phyloP scores from a whole-genome alignment of 2,888 invertebrate genomes.

The Melanchra persicariae region DNA sequence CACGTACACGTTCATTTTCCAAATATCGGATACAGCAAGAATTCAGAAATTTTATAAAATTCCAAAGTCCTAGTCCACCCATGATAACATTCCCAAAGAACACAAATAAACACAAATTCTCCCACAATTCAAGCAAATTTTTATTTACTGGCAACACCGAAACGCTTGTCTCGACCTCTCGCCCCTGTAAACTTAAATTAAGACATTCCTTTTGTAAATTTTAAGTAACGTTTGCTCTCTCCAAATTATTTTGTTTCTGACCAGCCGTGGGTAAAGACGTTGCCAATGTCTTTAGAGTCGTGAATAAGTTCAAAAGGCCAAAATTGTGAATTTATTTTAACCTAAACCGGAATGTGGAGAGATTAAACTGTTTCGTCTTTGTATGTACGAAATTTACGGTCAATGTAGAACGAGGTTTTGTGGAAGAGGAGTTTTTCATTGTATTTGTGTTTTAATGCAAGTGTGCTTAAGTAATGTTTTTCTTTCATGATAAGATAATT shows the following conservation, averaged over 20 bases:
- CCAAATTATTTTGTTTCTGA: constrained; percentile 60
- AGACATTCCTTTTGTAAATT: constrained; percentile 66
- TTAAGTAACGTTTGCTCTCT: constrained; percentile 53
- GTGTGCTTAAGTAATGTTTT: not conserved
- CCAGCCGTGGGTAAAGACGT: constrained; percentile 51
- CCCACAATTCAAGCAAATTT: constrained; percentile 24
- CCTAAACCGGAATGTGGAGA: constrained; percentile 42
- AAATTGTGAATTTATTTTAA: constrained; percentile 56
- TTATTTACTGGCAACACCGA: constrained; percentile 45
- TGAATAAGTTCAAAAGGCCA: constrained; percentile 48
- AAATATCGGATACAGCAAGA: no score
- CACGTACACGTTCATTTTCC: no score
- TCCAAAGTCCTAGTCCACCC: not conserved
- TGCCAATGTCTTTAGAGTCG: constrained; percentile 57
- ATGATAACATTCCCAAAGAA: no score
- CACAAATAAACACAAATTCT: not conserved
- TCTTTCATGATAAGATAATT: not conserved
- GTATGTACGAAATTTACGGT: constrained; percentile 59
- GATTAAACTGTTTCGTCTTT: constrained; percentile 57
- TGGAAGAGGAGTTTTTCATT: constrained; percentile 2
- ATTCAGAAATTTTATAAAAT: not conserved
- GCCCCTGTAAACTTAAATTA: constrained; percentile 62
- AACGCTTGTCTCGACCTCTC: constrained; percentile 36
- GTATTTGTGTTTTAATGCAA: constrained; percentile 1
- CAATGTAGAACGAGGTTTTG: constrained; percentile 18